Evolutionary conservation across 2,113 vertebrate genomes (phyloP), one percentile per base, ranked within the genome.

Genomic region (Siniperca chuatsi): DNA sequence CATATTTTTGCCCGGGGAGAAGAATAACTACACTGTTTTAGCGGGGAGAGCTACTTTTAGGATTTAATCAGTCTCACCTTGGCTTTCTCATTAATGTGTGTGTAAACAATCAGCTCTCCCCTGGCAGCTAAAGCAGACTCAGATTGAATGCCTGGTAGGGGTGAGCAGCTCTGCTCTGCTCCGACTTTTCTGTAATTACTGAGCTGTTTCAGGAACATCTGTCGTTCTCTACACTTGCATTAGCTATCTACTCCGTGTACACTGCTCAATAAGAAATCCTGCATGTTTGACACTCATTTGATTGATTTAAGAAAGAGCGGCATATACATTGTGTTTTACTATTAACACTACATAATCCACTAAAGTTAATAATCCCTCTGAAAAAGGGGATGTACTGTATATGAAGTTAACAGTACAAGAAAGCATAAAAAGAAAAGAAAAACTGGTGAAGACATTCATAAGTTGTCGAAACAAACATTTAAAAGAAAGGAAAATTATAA

Each of bases 191-290:
- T 92, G 90, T 93, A 94, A 95, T 94, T 92, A 93, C 94, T 93
- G 90, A 90, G 91, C 92, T 90, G 93, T 92, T 94, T 88, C 93
- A 87, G 85, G 68, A 94, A 92, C 93, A 93, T 94, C 94, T 95
- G 94, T 91, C 84, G 55, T 82, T 84, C 73, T 85, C 78, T 71
- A 54, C 86, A 67, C 81, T 83, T 79, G 50, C 61, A 78, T 88
- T 84, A 81, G 80, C 75, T 73, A 66, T 84, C 60, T 77, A 44
- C 48, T 82, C 62, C 2, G 42, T 64, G 75, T 78, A 35, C 75
- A 29, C 66, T 64, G 70, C 79, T 85, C 75, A 62, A 54, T 40
- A 68, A 68, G 69, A 83, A 76, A 71, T 74, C 66, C 60, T 50
- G 57, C 66, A 52, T 74, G 83, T 66, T 87, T 62, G 21, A n/a